Evolutionary conservation across 2,888 invertebrate species (phyloP), one percentile per base, ranked within the genome.

Genomic region (Oxytorus armatus): DNA sequence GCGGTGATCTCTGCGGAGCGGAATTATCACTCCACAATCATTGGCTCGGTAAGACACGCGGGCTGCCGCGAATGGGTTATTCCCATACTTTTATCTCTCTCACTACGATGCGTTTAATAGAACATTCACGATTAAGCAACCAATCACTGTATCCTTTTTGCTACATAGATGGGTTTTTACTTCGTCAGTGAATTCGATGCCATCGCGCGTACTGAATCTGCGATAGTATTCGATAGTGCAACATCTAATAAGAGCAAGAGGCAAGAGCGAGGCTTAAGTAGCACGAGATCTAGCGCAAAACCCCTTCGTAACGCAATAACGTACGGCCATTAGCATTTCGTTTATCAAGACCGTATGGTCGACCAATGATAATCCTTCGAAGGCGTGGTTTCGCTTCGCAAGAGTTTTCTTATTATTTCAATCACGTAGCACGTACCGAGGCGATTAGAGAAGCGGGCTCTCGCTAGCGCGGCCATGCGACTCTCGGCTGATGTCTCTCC

Each of bases 401-500:
- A 74, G 79, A 82, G 85, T 86, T 87, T 88, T 88, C 87, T 89
- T 88, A 88, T 88, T 88, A 89, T 85, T 85, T 84, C 86, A 87
- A 89, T 87, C 86, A 86, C 86, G 85, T 86, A 83, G 79, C 69
- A 69, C n/a, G 78, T 75, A 77, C 70, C 61, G 69, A 65, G 69
- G 66, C 74, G 76, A 78, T 80, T 82, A 80, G 76, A 79, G 77
- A 77, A 69, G 73, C 72, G 51, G 57, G 72, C 82, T 70, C 70
- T 36, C 65, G 68, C 75, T 49, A 59, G 61, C 82, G 77, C 57
- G 65, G 82, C 75, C 80, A 73, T 59, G 66, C 82, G 77, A 77
- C 82, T 82, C 69, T 57, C 77, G 69, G 63, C 16, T 33, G 80
- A 77, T 72, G 59, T 39, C 68, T 42, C n/a, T n/a, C n/a, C n/a